Evolutionary conservation across 2,888 invertebrate genomes (phyloP), one percentile per base, ranked within the genome.

Genomic region (Thalpophila matura): DNA sequence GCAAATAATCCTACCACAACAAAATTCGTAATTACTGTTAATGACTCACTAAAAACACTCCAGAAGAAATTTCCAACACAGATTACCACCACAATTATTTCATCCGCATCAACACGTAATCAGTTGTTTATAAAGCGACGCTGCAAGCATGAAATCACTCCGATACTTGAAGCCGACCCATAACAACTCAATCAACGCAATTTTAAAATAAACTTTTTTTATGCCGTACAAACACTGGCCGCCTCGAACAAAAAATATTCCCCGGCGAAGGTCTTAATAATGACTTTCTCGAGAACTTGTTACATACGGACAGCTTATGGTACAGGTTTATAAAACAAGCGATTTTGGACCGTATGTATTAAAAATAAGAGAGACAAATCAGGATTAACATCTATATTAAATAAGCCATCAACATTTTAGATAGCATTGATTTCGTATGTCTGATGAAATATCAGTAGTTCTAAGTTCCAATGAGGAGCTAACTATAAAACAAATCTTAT

Each of bases 181-280:
- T 92, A 91, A 93, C 92, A 92, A 91, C 93, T 93, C 92, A 93
- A 93, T 93, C 93, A 93, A 90, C 89, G 90, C 89, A 89, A 87
- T 90, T 91, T 91, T 89, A 89, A 91, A 90, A 91, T 90, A 89
- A 91, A 88, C 87, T 91, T 90, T 91, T 90, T 79, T 80, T 78
- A 70, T 72, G 83, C 84, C 86, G 86, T 80, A 84, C 84, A 85
- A 85, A 86, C 83, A 84, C 79, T 84, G 84, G 83, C 84, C 84
- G 85, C 82, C 77, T 82, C 83, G 85, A 79, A 82, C 88, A 92
- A 92, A 91, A 91, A 90, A 89, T 81, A 81, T 80, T 73, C 65
- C 38, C 40, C 73, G 40, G 64, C 85, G 86, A 88, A 89, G 89
- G 88, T 86, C 89, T 88, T 85, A 86, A 90, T 91, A 91, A 92